Conservation (phyloP, 2,888 invertebrate species). For the Parnassius mnemosyne region DNA sequence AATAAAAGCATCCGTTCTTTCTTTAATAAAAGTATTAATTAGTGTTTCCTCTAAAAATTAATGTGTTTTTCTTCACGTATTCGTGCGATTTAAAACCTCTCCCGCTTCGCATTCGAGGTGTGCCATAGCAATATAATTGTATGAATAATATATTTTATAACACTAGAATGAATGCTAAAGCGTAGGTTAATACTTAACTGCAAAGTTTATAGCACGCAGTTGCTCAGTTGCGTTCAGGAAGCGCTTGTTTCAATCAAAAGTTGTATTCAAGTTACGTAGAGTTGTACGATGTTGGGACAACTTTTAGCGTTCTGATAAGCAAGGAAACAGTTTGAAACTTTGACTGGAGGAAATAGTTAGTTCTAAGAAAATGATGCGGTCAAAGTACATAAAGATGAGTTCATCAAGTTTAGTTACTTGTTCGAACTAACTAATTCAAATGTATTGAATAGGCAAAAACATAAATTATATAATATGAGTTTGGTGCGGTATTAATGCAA, state of each 20-base stretch:
- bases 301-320: conserved; percentile 19
- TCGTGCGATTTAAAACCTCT: too few relatives aligned
- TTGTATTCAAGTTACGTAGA: conserved; percentile 7
- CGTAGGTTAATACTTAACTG: neutral
- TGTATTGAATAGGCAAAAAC: too few relatives aligned
- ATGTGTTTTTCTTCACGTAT: too few relatives aligned
- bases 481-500: too few relatives aligned
- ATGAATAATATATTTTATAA: too few relatives aligned
- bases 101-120: too few relatives aligned
- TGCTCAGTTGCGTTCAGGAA: conserved; percentile 1
- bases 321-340: conserved; percentile 19
- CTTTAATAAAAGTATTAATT: too few relatives aligned
- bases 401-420: conserved; percentile 4
- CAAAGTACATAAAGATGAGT: neutral
- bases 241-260: conserved; percentile 19
- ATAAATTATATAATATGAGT: too few relatives aligned
- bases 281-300: conserved; percentile 19
- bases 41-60: too few relatives aligned
- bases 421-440: neutral
- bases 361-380: conserved; percentile 13
- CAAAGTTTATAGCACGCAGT: neutral
- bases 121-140: too few relatives aligned
- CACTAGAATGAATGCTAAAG: too few relatives aligned
- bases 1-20: too few relatives aligned
- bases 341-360: conserved; percentile 4